Base-by-base conservation (phyloP, 2,888 invertebrate genomes). In the Drosophila pseudotalamancana region DNA sequence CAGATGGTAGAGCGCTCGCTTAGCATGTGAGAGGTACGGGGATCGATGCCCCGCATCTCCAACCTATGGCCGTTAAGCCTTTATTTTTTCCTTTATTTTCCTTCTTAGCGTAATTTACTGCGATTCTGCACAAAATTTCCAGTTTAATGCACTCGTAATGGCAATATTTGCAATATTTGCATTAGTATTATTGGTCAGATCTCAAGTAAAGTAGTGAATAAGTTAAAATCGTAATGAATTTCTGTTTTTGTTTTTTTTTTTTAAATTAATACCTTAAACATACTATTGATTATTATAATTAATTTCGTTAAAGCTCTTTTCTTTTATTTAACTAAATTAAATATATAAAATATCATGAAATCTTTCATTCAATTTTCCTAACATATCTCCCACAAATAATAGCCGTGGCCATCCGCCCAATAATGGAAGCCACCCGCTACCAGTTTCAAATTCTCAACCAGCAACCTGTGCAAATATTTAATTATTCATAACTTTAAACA, bases 1-100 rank as follows among this genome's bases (percentile, higher is more conserved):
- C 91, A 90, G 91, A 90, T 90, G 90, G 90, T 91, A 91, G 90
- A 91, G 90, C 90, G 90, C 90, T 90, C 90, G 90, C 90, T 90
- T 90, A 90, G 90, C 90, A 90, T 90, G 90, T 89, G 90, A 90
- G 90, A 90, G 90, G 91, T 91, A 91, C 90, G 90, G 91, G 90
- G 91, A 91, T 91, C 91, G 90, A 91, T 91, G 88, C 90, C 91
- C 91, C 89, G 90, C 91, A 90, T 90, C 91, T 91, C 91, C 91
- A 90, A 67, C n/a, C 1, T 0, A 5, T 55, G 11, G 34, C 29
- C n/a, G n/a, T n/a, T n/a, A n/a, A n/a, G n/a, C n/a, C n/a, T n/a
- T 35, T 59, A 62, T 53, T 35, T 45, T 12, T 53, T 53, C 49
- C 48, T 54, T 61, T 49, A 45, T 67, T 51, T 53, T 53, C 11